phyloP scores from a whole-genome alignment of 2,113 vertebrate genomes.

The Blennius ocellaris region DNA sequence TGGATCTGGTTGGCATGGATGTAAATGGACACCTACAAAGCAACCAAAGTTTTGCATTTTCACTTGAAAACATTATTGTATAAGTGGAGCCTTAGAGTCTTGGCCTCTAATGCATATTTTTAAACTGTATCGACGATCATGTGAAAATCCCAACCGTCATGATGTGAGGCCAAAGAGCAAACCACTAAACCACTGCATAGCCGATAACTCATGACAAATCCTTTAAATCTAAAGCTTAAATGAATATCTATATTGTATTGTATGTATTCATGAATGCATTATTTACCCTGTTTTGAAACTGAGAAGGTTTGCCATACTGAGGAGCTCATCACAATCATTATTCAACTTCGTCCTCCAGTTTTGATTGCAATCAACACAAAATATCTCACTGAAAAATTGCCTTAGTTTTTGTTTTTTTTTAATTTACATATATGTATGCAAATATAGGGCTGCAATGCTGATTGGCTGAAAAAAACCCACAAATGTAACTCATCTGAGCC shows the following conservation, averaged over 20 bases:
- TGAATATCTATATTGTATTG: neutral
- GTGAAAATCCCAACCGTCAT: no score
- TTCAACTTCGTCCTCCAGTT: conserved; percentile 39
- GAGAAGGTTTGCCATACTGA: neutral
- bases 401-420: conserved; percentile 5
- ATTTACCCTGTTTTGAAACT: conserved; percentile 15
- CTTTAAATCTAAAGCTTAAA: neutral
- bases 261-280: neutral
- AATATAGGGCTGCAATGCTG: neutral
- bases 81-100: no score
- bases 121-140: no score
- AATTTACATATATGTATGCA: conserved; percentile 20
- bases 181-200: no score
- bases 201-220: neutral
- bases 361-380: conserved; percentile 66
- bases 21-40: no score
- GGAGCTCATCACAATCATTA: conserved; percentile 6
- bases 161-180: no score
- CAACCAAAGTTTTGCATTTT: no score
- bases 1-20: no score
- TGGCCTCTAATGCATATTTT: no score
- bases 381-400: conserved; percentile 2
- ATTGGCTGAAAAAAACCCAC: conserved; percentile 22
- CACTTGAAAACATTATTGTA: no score
- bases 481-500: conserved; percentile 16